These are phyloP conservation scores for Didymodactylos carnosus DNA, from an alignment of 2,888 invertebrate species.

Conservation along the genomic window DNA sequence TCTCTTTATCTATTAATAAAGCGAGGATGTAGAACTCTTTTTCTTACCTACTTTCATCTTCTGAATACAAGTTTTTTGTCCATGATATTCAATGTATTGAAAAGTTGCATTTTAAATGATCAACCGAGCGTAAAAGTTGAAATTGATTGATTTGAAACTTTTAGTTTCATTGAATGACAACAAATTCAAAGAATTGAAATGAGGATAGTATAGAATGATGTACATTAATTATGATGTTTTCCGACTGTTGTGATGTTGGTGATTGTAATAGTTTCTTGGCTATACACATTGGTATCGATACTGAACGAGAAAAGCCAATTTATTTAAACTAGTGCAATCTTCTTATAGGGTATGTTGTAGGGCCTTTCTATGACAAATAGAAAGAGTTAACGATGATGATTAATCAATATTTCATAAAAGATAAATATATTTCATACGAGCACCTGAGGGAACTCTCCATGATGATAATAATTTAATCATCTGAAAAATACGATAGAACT, in stretches of 20 bases:
- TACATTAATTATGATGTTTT: too few species aligned
- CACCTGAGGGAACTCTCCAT: neutral
- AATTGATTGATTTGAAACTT: too few species aligned
- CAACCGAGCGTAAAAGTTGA: slow-evolving; percentile 54
- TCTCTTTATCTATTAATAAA: too few species aligned
- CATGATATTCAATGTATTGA: slow-evolving; percentile 23
- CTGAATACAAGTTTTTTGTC: neutral
- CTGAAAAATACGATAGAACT: too few species aligned
- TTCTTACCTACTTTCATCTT: neutral
- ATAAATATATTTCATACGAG: neutral
- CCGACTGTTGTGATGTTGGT: neutral
- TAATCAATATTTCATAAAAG: neutral
- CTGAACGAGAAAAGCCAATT: neutral
- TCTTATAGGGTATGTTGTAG: neutral
- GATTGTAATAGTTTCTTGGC: neutral
- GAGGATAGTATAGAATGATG: too few species aligned
- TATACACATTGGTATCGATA: neutral
- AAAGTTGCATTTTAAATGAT: slow-evolving; percentile 60
- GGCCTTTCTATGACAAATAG: too few species aligned
- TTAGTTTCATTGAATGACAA: too few species aligned
- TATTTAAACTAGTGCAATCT: neutral
- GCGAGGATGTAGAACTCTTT: too few species aligned
- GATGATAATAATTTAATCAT: neutral
- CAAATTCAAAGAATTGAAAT: too few species aligned
- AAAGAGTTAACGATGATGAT: neutral